Base-by-base conservation (phyloP, 1,140 invertebrate species). In the Trichonephila inaurata region DNA sequence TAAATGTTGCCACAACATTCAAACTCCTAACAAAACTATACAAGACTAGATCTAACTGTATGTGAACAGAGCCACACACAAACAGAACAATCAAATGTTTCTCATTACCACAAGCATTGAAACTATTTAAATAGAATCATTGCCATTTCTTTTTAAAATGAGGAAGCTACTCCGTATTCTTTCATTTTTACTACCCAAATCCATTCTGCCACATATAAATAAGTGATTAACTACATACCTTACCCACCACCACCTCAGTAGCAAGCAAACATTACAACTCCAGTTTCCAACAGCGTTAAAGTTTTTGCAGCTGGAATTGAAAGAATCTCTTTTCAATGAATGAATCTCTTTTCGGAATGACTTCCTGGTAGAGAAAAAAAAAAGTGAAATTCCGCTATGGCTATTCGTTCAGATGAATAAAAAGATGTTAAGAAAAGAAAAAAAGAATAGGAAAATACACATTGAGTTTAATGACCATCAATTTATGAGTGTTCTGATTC, bases 401-500 rank as follows among this genome's bases (percentile, higher is more conserved):
- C 66, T 28, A 4, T 60, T 12, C n/a, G 19, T 83, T 60, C 21
- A 16, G n/a, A 69, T 24, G 0, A 60, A 81, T 12, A 81, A 62
- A 40, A 51, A 21, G 16, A 10, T 40, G 89, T 33, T n/a, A 81
- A 8, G 69, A 82, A 81, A 82, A 51, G 81, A 58, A 14, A 24
- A 2, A 19, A 62, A 28, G 19, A 21, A 28, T 28, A 28, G 28
- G 61, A 77, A 61, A 40, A 40, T 40, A 40, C 24, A 58, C 18
- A 12, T 51, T 82, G 72, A 91, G 89, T 91, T 91, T 91, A 91
- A 82, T 82, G 72, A 82, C 89, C 89, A 91, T 24, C 58, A 83
- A 51, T 51, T 24, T 60, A 83, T 14, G 19, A 77, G 16, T 19
- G 4, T 77, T 33, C 16, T 77, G 18, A 33, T 77, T 77, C 28